Conservation (phyloP, 1,140 invertebrate species). For the Drosophila parabipectinata region DNA sequence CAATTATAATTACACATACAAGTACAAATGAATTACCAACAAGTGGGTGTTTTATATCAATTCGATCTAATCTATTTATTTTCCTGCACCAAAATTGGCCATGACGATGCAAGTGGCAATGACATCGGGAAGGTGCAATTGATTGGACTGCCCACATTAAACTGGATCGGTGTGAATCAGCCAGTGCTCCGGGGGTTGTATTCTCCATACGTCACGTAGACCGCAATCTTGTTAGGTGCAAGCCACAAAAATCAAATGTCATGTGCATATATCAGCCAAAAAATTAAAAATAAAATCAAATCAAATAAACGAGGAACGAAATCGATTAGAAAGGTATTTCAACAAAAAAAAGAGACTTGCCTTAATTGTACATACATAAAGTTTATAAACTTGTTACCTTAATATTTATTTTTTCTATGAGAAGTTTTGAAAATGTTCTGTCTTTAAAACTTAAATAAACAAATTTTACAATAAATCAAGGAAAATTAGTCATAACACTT, state of each 20-base stretch:
- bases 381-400: no score
- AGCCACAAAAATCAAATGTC: conserved; percentile 38
- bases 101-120: conserved; percentile 30
- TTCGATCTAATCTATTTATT: conserved; percentile 39
- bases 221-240: conserved; percentile 14
- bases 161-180: conserved; percentile 30
- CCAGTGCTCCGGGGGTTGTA: conserved; percentile 32
- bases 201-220: conserved; percentile 75
- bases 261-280: conserved; percentile 21
- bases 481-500: no score
- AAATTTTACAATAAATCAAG: no score
- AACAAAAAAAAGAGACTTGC: no score
- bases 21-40: not conserved
- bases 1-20: not conserved
- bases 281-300: not conserved
- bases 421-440: no score
- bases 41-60: conserved; percentile 28
- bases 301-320: not conserved
- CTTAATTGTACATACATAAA: no score
- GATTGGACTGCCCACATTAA: conserved; percentile 10
- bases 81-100: not conserved
- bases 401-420: no score
- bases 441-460: no score
- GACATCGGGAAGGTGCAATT: conserved; percentile 41
- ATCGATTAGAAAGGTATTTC: not conserved